Evolutionary conservation across 2,888 invertebrate species (phyloP).

Genomic region (Caenorhabditis sp.): DNA sequence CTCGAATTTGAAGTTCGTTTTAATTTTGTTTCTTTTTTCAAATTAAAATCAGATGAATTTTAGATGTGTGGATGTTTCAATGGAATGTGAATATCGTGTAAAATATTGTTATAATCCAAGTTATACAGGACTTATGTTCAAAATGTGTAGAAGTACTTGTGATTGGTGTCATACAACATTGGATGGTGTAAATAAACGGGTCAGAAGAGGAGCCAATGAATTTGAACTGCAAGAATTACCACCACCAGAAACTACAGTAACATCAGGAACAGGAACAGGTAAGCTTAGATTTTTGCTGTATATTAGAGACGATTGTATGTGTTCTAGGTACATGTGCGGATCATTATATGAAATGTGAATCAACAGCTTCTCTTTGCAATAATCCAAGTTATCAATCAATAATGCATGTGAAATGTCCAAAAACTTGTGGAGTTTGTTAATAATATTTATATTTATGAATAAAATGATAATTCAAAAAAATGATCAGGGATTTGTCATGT

Average conservation of each 20-base stretch:
- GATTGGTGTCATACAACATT: constrained; percentile 26
- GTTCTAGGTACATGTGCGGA: constrained; percentile 6
- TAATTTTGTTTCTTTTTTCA: no score
- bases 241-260: neutral
- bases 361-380: constrained; percentile 13
- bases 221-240: constrained; percentile 6
- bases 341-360: constrained; percentile 8
- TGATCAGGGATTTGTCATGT: no score
- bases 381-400: constrained; percentile 15
- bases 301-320: neutral
- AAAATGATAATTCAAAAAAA: no score
- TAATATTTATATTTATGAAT: no score
- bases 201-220: neutral
- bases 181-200: neutral
- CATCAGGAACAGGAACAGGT: neutral
- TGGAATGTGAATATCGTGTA: constrained; percentile 16
- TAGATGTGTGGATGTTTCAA: constrained; percentile 27
- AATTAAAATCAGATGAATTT: neutral
- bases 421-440: constrained; percentile 30
- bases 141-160: constrained; percentile 22
- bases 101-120: constrained; percentile 10
- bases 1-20: neutral
- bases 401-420: constrained; percentile 22
- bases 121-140: constrained; percentile 29
- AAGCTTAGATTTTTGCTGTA: neutral